Evolutionary conservation across 2,113 vertebrate species (phyloP), one percentile per base, ranked within the genome.

Genomic region (Nannobrachium achirus): DNA sequence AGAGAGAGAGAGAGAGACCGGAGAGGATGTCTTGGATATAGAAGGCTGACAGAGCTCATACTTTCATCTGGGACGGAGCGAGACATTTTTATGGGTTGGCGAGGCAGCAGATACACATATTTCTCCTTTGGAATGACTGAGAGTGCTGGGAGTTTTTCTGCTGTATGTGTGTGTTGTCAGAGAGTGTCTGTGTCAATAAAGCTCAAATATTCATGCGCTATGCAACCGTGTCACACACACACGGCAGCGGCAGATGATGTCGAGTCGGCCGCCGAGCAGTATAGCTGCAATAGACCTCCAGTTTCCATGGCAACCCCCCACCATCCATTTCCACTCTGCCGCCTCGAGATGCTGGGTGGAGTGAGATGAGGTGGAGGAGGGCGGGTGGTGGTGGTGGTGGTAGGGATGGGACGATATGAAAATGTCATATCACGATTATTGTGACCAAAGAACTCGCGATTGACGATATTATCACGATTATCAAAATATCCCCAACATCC

Each of bases 291-390:
- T 78, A 86, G 82, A 88, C 86, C 86, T 70, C 44, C 81, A 84
- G 90, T 90, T 89, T 89, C 90, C 86, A 91, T 88, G 81, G 83
- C 67, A 88, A 90, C 90, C 74, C 25, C 65, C 66, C 74, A 49
- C 71, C 74, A 75, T 78, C 78, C 71, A 18, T 46, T 38, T 25
- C 63, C 51, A 14, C 53, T 61, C 18, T 48, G 40, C 25, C 25
- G 25, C 25, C 25, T 33, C 25, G 25, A 33, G 25, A 4, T 33
- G 25, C 25, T 33, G 25, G 25, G 3, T 61, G 42, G 25, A 10
- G 46, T 38, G 14, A 51, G 11, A 13, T 1, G 11, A 18, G 8
- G 58, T 13, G 52, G 33, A 56, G 53, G 39, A 25, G 33, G 20
- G 55, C 3, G 33, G 9, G 55, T 15, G 13, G 40, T 10, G 8